Evolutionary conservation across 2,797 vertebrate genomes (phyloP).

Genomic region (Acanthopagrus latus): DNA sequence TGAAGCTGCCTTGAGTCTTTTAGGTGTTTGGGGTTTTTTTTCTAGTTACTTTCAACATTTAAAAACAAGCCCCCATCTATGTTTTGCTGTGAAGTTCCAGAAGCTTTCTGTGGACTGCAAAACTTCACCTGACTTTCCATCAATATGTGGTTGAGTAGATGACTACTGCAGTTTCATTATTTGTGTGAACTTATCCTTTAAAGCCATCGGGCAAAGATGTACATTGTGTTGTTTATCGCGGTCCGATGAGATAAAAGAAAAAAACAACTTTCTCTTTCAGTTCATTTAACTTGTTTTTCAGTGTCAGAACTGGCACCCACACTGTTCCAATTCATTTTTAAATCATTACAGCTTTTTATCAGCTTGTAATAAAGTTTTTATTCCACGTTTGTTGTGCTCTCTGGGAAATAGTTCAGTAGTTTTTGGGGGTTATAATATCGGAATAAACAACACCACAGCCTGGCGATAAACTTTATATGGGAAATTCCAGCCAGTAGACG

Average conservation of each 20-base stretch:
- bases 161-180: no score
- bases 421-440: not conserved
- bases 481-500: slow-evolving; percentile 5
- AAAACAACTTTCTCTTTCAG: no score
- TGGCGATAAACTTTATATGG: not conserved
- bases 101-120: no score
- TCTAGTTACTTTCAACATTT: no score
- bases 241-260: not conserved
- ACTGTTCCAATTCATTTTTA: not conserved
- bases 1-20: no score
- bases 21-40: no score
- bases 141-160: no score
- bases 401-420: not conserved
- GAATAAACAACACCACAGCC: not conserved
- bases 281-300: not conserved
- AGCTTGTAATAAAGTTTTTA: not conserved
- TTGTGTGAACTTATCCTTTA: not conserved
- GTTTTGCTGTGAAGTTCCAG: no score
- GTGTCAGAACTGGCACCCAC: not conserved
- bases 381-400: not conserved
- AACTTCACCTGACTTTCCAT: no score
- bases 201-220: not conserved
- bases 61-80: no score
- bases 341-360: not conserved
- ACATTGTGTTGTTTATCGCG: not conserved